These are phyloP conservation scores for Muscicapa adusta DNA, from an alignment of 2,113 vertebrate species.

Conservation along the genomic window DNA sequence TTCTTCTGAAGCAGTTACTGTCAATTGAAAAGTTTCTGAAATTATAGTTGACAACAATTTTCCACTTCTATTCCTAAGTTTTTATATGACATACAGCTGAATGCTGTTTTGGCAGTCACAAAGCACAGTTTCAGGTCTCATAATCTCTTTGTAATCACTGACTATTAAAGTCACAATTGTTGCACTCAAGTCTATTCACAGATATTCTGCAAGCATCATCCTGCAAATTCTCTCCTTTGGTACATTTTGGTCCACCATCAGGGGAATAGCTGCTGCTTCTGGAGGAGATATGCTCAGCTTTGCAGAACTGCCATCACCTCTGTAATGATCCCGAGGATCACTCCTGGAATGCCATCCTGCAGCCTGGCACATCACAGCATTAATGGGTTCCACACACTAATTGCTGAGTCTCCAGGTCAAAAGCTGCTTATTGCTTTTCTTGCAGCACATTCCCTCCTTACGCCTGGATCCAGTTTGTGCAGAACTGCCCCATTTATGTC, in stretches of 20 bases:
- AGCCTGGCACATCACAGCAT: background rate
- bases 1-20: background rate
- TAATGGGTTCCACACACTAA: background rate
- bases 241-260: background rate
- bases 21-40: background rate
- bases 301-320: background rate
- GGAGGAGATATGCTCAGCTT: background rate
- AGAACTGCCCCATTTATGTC: background rate
- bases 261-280: background rate
- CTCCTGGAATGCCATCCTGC: background rate
- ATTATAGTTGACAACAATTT: background rate
- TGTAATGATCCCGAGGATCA: background rate
- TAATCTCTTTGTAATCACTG: background rate
- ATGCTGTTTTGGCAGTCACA: background rate
- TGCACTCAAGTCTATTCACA: background rate
- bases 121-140: background rate
- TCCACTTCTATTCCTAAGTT: background rate
- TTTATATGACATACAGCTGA: background rate
- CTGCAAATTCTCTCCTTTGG: background rate
- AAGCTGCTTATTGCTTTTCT: background rate
- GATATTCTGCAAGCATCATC: accelerated
- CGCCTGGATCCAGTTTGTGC: background rate
- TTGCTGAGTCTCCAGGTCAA: background rate
- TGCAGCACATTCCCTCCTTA: background rate
- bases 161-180: background rate